Base-by-base conservation (phyloP, 2,113 vertebrate genomes). In the Hippocampus barbouri region DNA sequence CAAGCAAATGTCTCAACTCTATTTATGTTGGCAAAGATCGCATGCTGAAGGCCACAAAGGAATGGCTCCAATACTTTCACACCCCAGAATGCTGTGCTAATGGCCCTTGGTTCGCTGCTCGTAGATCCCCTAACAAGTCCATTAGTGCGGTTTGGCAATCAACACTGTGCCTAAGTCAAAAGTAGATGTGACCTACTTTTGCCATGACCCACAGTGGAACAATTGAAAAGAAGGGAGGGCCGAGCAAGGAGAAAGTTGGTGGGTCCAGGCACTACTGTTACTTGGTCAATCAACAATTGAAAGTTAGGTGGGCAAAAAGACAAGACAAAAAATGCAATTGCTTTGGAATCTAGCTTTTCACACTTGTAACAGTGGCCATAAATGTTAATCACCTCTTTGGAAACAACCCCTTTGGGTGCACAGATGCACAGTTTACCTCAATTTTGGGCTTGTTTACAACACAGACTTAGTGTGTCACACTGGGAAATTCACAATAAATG, bases 21-120 rank as follows among this genome's bases (percentile, higher is more conserved):
- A 89, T 92, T 92, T 91, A 91, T 75, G 82, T 87, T 89, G 85
- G 83, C 81, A 71, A 81, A 66, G 76, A 86, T 85, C 83, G 80
- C 85, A 91, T 77, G 83, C 75, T 69, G 62, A 66, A 74, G 70
- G 73, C 83, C 73, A 70, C 57, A 72, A 79, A 75, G 79, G 74
- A 84, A 75, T 80, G 77, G 75, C 78, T 73, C 60, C 65, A 72
- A 76, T 81, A 78, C 89, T 90, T 90, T 91, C 84, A 88, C 85
- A 89, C 86, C 72, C 87, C 73, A 49, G 69, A 64, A 75, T 72
- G 72, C 8, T 47, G 53, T 82, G 79, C 84, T 89, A 90, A 91
- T 89, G 85, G 88, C 71, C 70, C 47, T 74, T 79, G 83, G 86
- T 86, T 81, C 76, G 47, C 71, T 78, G 86, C 88, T 80, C 78